Conservation (phyloP, 2,113 vertebrate genomes). For the Apteryx mantelli region DNA sequence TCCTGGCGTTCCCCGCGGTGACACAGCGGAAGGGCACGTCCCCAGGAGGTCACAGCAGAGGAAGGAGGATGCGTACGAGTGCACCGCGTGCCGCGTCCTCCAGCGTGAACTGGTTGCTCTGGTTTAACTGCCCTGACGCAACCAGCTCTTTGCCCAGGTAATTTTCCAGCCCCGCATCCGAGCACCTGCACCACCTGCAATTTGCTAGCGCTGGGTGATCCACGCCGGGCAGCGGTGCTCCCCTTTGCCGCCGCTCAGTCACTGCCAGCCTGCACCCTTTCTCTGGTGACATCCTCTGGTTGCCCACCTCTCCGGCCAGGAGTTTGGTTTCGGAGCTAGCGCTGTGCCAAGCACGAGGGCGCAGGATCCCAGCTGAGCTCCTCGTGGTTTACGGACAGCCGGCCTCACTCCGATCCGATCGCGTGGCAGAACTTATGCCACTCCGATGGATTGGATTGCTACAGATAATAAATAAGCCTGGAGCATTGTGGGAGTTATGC, state of each 20-base stretch:
- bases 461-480: background rate
- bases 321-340: background rate
- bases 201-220: background rate
- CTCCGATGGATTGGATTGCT: background rate
- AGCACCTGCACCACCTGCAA: rapidly evolving
- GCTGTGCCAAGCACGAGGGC: background rate
- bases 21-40: background rate
- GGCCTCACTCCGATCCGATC: background rate
- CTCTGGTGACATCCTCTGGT: background rate
- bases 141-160: background rate
- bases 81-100: rapidly evolving
- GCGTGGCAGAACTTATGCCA: background rate
- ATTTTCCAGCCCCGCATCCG: background rate
- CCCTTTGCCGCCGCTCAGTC: background rate
- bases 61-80: background rate
- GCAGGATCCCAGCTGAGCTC: background rate
- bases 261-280: background rate
- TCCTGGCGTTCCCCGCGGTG: background rate
- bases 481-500: background rate
- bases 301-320: background rate
- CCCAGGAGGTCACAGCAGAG: background rate
- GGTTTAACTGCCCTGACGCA: background rate
- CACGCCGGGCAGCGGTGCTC: background rate
- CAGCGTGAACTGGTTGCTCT: background rate
- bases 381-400: background rate